Evolutionary conservation across 2,888 invertebrate genomes (phyloP).

Genomic region (Conus canariensis): DNA sequence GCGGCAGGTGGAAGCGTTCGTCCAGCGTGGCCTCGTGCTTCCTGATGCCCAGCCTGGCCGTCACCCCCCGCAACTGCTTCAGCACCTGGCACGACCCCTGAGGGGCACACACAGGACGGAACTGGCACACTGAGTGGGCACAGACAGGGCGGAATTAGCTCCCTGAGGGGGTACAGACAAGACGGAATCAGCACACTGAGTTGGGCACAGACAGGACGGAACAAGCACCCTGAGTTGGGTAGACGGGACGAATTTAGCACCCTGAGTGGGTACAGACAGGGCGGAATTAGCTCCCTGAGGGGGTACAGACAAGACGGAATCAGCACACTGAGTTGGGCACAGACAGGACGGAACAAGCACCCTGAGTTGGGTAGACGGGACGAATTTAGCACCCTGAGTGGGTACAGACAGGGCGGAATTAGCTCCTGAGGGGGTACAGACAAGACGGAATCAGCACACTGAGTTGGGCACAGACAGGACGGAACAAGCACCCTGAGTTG

Average conservation of each 20-base stretch:
- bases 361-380: too few species aligned
- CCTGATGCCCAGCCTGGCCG: constrained; percentile 54
- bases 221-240: not conserved
- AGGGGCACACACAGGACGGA: not conserved
- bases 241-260: too few species aligned
- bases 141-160: too few species aligned
- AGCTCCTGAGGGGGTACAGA: not conserved
- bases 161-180: not conserved
- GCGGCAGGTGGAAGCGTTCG: constrained; percentile 47
- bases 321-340: too few species aligned
- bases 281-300: too few species aligned
- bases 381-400: too few species aligned
- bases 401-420: too few species aligned
- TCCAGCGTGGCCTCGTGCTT: constrained; percentile 51
- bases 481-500: not conserved
- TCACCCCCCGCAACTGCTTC: constrained; percentile 71
- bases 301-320: too few species aligned
- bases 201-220: not conserved
- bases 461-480: not conserved
- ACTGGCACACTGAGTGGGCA: too few species aligned
- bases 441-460: not conserved
- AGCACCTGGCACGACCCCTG: constrained; percentile 76
- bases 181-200: not conserved
- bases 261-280: too few species aligned
- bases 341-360: too few species aligned